Evolutionary conservation across 1,140 invertebrate species (phyloP).

Genomic region (Pseudomyrmex dendroicus): DNA sequence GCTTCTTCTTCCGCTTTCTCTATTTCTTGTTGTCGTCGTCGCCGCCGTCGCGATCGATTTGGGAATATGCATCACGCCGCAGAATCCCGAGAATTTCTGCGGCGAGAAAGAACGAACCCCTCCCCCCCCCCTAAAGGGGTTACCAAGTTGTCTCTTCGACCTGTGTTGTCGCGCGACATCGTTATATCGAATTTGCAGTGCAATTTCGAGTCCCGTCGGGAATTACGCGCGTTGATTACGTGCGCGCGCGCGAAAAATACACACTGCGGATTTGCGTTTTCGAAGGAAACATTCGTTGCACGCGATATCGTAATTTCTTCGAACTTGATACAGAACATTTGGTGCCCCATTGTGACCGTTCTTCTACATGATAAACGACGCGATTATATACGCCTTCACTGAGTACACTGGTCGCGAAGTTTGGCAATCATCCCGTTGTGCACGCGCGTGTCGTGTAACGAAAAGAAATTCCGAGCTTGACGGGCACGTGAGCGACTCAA

Average conservation of each 20-base stretch:
- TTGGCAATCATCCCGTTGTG: conserved; percentile 23
- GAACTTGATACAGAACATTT: too few relatives aligned
- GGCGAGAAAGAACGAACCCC: conserved; percentile 16
- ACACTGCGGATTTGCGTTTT: conserved; percentile 15
- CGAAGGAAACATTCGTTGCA: background rate
- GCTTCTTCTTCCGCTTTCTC: conserved; percentile 33
- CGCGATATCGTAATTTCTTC: background rate
- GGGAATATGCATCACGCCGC: conserved; percentile 49
- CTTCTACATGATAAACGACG: background rate
- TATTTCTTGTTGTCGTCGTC: conserved; percentile 10
- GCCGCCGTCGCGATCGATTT: conserved; percentile 54
- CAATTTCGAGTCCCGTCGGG: conserved; percentile 4
- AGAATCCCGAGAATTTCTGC: conserved; percentile 32
- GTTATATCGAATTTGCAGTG: conserved; percentile 30
- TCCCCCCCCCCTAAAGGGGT: background rate
- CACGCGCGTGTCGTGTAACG: conserved; percentile 21
- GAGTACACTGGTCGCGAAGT: background rate
- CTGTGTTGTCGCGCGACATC: conserved; percentile 32
- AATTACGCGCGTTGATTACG: conserved; percentile 42
- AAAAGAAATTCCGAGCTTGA: background rate
- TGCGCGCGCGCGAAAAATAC: conserved; percentile 4
- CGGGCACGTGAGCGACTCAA: background rate
- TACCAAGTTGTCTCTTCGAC: conserved; percentile 41
- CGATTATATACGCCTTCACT: background rate
- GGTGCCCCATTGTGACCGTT: too few relatives aligned